phyloP scores from a whole-genome alignment of 2,113 vertebrate genomes.

The Oryzias melastigma region DNA sequence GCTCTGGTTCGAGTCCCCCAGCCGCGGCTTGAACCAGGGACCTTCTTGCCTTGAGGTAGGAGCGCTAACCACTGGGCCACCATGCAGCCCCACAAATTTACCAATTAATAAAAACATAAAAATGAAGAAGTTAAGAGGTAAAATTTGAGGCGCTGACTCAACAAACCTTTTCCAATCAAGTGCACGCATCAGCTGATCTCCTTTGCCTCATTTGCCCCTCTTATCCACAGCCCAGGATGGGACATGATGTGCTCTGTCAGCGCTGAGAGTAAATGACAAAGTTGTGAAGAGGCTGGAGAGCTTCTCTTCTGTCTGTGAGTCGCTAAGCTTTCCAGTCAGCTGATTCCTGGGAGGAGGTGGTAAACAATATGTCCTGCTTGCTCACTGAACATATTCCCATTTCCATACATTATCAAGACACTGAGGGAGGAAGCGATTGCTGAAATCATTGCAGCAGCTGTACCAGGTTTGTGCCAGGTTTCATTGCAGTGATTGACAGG shows the following conservation, averaged over 20 bases:
- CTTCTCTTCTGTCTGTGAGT: conserved; percentile 40
- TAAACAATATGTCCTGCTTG: conserved; percentile 37
- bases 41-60: no score
- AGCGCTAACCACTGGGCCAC: no score
- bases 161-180: conserved; percentile 57
- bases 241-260: conserved; percentile 62
- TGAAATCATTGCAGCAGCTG: conserved; percentile 25
- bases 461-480: conserved; percentile 10
- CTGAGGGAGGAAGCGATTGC: conserved; percentile 38
- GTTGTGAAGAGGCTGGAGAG: conserved; percentile 53
- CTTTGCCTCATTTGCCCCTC: conserved; percentile 63
- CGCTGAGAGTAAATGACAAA: conserved; percentile 46
- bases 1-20: no score
- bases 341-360: conserved; percentile 55
- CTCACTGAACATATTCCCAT: conserved; percentile 48
- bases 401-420: conserved; percentile 26
- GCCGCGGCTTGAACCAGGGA: no score
- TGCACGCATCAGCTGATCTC: conserved; percentile 59
- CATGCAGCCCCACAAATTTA: conserved; percentile 6
- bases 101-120: conserved; percentile 32
- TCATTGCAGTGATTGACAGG: conserved; percentile 28
- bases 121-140: conserved; percentile 38
- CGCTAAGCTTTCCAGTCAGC: conserved; percentile 34
- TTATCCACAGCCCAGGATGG: conserved; percentile 56
- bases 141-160: conserved; percentile 52